Evolutionary conservation across 2,113 vertebrate genomes (phyloP).

Genomic region (Limanda limanda): DNA sequence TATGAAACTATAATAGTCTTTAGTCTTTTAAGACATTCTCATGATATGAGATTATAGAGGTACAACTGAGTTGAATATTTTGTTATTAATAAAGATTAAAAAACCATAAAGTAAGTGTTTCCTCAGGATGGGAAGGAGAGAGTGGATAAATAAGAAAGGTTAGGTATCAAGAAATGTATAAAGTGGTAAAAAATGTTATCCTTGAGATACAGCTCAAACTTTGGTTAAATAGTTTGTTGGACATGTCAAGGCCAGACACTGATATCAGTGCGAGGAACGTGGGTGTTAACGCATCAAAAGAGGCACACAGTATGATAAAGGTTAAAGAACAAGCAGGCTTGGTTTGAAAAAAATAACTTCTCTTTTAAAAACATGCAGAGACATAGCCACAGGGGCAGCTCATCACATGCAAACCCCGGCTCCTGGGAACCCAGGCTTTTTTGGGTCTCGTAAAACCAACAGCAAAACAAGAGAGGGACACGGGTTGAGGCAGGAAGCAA

Average conservation of each 20-base stretch:
- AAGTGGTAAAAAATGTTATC: neutral
- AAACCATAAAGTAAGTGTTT: neutral
- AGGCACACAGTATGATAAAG: neutral
- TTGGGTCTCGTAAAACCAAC: slow-evolving; percentile 71
- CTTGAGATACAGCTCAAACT: too few relatives aligned
- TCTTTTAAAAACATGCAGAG: neutral
- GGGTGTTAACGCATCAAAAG: neutral
- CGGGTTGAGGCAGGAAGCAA: slow-evolving; percentile 42
- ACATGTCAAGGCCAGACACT: neutral
- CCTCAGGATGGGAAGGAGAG: neutral
- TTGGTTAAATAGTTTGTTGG: neutral
- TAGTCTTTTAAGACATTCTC: neutral
- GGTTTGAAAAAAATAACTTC: neutral
- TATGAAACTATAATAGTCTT: neutral
- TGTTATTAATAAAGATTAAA: too few relatives aligned
- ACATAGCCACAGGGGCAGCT: neutral
- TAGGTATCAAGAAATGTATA: neutral
- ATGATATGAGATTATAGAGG: too few relatives aligned
- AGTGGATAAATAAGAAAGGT: neutral
- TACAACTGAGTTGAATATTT: neutral
- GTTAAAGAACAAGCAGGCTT: neutral
- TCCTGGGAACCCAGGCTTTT: slow-evolving; percentile 59
- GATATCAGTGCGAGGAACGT: neutral
- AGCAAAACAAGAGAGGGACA: slow-evolving; percentile 66
- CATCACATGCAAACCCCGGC: slow-evolving; percentile 24